Percentiles rank a stretch among this genome's conserved stretches.
Evolutionary conservation across 2,888 invertebrate genomes (phyloP).

Genomic region (Ophonus ardosiacus): DNA sequence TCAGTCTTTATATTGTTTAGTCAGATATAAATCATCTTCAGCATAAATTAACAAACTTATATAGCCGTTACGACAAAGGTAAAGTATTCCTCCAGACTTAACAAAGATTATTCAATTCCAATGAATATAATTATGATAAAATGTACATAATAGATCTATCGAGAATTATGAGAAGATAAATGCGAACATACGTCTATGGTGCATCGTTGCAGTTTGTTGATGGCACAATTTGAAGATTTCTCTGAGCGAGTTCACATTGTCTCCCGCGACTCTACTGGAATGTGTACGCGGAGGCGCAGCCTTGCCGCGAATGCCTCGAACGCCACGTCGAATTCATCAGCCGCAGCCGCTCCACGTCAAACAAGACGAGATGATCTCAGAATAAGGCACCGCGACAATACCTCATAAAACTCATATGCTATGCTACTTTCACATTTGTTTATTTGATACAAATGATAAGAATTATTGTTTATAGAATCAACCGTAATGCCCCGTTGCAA

Average conservation of each 20-base stretch:
- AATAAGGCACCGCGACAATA: constrained; percentile 16
- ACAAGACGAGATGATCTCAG: constrained; percentile 42
- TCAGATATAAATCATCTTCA: too few relatives aligned
- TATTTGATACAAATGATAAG: background rate
- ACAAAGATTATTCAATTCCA: background rate
- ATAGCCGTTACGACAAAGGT: too few relatives aligned
- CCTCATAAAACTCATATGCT: background rate
- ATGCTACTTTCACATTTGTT: constrained; percentile 18
- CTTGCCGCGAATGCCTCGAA: constrained; percentile 27
- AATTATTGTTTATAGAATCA: constrained; percentile 1
- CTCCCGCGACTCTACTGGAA: constrained; percentile 38
- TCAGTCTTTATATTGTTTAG: too few relatives aligned
- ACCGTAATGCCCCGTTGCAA: background rate
- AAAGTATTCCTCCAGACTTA: background rate
- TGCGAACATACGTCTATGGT: background rate
- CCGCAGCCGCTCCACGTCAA: constrained; percentile 2
- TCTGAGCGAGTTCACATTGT: background rate
- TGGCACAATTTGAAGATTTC: constrained; percentile 9
- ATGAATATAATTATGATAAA: background rate
- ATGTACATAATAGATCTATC: background rate
- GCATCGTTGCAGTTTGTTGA: background rate
- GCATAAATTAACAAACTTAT: too few relatives aligned
- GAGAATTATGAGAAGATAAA: background rate
- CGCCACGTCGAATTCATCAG: constrained; percentile 37
- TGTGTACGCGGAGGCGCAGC: constrained; percentile 53